Evolutionary conservation across 2,888 invertebrate genomes (phyloP), one percentile per base, ranked within the genome.

Genomic region (Drosophila mimetica): DNA sequence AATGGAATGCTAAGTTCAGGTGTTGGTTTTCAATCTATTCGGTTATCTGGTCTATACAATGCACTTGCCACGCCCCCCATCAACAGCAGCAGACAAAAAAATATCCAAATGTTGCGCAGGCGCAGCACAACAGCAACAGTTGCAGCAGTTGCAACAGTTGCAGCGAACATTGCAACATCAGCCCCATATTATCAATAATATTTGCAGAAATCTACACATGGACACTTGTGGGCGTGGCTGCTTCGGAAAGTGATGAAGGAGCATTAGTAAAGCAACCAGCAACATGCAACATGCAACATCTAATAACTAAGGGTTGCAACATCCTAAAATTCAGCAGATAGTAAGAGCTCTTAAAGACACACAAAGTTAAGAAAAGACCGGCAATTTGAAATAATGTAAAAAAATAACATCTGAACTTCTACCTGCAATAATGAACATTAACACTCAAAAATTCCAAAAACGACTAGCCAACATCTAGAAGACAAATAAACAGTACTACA

Each of bases 201-300:
- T 74, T 91, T 89, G 71, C 90, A 91, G 91, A 90, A 91, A 90
- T 70, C 88, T 89, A 74, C 91, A 91, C 76, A 82, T 90, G 89
- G 89, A 91, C 78, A 90, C 90, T 58, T 91, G 90, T 86, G 90
- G 91, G 81, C 90, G 91, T 86, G 88, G 83, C 75, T 86, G 82
- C 74, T 90, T 89, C 83, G 74, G 71, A 58, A 79, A 76, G 55
- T 57, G 36, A 55, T 22, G 37, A 14, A 39, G 46, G 34, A 46
- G 20, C 44, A 58, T 30, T 64, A 28, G 1, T 2, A 6, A 16
- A 16, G 9, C 44, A 28, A 30, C 47, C 51, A 52, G 53, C 34
- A 54, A 32, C 46, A 22, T 34, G 53, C 34, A 54, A 32, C 46
- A 22, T 34, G 25, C 36, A 37, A 59, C 39, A 72, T 67, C 39